Percentiles rank a stretch among this genome's conserved stretches.
phyloP scores from a whole-genome alignment of 2,113 vertebrate species.

The Puffinus mauretanicus region DNA sequence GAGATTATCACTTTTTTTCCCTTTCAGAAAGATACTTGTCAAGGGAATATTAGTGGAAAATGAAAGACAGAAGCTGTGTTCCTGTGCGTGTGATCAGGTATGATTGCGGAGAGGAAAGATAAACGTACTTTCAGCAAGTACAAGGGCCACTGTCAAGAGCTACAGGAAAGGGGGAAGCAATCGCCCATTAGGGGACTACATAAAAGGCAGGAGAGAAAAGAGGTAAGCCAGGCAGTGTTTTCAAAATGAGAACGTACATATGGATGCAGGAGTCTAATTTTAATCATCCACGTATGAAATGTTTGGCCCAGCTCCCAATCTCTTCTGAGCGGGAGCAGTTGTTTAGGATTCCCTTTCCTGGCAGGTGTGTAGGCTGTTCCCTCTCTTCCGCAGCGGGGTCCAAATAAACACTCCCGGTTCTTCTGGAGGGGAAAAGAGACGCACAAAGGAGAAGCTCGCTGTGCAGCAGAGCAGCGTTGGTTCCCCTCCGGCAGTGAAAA shows the following conservation, averaged over 20 bases:
- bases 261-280: constrained; percentile 49
- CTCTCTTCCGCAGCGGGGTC: neutral
- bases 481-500: neutral
- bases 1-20: neutral
- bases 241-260: neutral
- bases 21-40: constrained; percentile 1
- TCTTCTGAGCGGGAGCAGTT: constrained; percentile 17
- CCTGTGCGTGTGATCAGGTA: constrained; percentile 23
- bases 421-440: neutral
- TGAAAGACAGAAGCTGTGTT: constrained; percentile 9
- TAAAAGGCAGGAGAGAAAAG: constrained; percentile 20
- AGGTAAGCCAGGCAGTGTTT: constrained; percentile 18
- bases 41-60: constrained; percentile 42
- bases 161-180: neutral
- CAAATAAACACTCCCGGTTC: neutral
- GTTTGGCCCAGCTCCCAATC: constrained; percentile 28
- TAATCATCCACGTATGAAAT: constrained; percentile 37
- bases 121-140: neutral
- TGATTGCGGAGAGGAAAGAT: constrained; percentile 37
- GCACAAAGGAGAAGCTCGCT: neutral
- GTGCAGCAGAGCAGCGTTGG: neutral
- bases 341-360: constrained; percentile 63
- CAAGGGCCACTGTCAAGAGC: constrained; percentile 10
- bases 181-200: neutral
- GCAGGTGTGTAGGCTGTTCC: constrained; percentile 49